phyloP scores from a whole-genome alignment of 2,797 vertebrate genomes.

The Tolypeutes matacus region DNA sequence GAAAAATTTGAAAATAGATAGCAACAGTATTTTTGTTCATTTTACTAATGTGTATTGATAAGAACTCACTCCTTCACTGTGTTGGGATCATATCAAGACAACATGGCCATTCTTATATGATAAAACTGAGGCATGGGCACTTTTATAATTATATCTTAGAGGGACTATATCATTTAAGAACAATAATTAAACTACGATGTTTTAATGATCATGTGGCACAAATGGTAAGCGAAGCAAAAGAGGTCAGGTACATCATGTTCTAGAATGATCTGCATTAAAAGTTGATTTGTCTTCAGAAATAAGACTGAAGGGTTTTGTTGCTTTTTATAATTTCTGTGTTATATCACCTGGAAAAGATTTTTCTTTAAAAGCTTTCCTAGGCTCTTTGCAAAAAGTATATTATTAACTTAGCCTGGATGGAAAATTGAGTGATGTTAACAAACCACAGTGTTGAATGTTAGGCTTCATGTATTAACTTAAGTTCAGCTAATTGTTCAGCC shows the following conservation, averaged over 20 bases:
- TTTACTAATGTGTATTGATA: conserved; percentile 11
- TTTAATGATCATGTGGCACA: background rate
- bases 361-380: background rate
- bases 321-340: conserved; percentile 14
- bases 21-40: background rate
- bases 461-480: background rate
- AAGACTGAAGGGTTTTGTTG: conserved; percentile 10
- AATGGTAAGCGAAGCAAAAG: background rate
- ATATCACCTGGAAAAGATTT: background rate
- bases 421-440: background rate
- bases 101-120: background rate
- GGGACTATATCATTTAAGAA: conserved; percentile 62
- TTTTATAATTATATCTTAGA: conserved; percentile 61
- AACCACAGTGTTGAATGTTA: background rate
- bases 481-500: background rate
- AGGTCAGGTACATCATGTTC: background rate
- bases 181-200: background rate
- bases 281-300: conserved; percentile 28
- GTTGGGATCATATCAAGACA: background rate
- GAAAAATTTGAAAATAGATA: background rate
- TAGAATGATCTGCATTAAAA: background rate
- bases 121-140: conserved; percentile 12
- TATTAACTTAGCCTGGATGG: background rate
- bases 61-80: background rate
- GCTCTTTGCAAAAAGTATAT: background rate